These are phyloP conservation scores for Centropyge bicolor DNA, from an alignment of 2,797 vertebrate genomes.

Conservation along the genomic window DNA sequence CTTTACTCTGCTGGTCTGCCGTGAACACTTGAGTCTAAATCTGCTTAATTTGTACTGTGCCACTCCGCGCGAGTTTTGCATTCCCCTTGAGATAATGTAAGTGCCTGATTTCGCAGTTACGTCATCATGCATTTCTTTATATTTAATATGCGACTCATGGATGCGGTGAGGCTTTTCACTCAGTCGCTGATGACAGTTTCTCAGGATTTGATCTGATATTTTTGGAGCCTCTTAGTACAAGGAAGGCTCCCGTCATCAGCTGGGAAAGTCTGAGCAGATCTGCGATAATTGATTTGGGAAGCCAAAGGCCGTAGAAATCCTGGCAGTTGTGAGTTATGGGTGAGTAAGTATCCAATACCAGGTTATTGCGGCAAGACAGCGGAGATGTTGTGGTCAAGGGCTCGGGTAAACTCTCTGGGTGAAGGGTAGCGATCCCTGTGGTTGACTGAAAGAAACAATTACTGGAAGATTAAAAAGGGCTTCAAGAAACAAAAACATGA, in stretches of 20 bases:
- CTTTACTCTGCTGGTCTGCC: slow-evolving; percentile 90
- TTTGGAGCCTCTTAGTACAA: slow-evolving; percentile 46
- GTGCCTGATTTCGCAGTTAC: slow-evolving; percentile 81
- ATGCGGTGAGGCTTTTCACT: slow-evolving; percentile 31
- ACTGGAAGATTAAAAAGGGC: slow-evolving; percentile 79
- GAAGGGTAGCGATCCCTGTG: slow-evolving; percentile 75
- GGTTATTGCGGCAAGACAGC: slow-evolving; percentile 82
- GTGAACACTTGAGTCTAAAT: slow-evolving; percentile 90
- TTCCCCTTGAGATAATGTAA: slow-evolving; percentile 80
- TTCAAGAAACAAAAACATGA: slow-evolving; percentile 65
- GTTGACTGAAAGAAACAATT: slow-evolving; percentile 79
- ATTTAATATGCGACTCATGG: slow-evolving; percentile 51
- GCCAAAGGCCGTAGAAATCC: slow-evolving; percentile 65
- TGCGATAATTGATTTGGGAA: slow-evolving; percentile 75
- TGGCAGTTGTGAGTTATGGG: slow-evolving; percentile 64
- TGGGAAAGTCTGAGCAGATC: slow-evolving; percentile 74
- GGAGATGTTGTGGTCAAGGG: slow-evolving; percentile 81
- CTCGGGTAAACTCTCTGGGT: slow-evolving; percentile 71
- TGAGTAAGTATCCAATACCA: slow-evolving; percentile 68
- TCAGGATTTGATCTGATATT: slow-evolving; percentile 50
- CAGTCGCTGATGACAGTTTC: slow-evolving; percentile 27
- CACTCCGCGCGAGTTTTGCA: slow-evolving; percentile 87
- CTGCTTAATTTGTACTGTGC: slow-evolving; percentile 90
- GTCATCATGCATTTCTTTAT: slow-evolving; percentile 64
- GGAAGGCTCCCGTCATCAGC: slow-evolving; percentile 61